Conservation (phyloP, 2,113 vertebrate genomes). For the Pedionomus torquatus region DNA sequence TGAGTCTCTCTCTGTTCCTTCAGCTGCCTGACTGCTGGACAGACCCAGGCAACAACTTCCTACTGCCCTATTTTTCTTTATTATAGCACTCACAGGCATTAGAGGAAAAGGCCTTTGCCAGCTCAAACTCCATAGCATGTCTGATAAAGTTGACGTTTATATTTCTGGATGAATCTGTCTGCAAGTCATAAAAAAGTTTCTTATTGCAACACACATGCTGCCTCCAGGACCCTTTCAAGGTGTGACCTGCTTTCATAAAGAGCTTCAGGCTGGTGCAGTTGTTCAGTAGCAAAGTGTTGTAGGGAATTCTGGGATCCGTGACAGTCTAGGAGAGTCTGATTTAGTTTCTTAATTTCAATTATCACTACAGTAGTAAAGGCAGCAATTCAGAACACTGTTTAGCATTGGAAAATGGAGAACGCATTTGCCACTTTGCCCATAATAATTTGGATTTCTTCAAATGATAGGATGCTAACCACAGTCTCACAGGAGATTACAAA, state of each 20-base stretch:
- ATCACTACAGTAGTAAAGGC: neutral
- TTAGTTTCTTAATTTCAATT: slow-evolving; percentile 17
- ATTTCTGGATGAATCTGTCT: neutral
- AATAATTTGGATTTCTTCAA: neutral
- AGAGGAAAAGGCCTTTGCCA: neutral
- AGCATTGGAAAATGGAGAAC: neutral
- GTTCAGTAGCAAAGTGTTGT: neutral
- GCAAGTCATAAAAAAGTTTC: neutral
- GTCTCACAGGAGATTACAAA: neutral
- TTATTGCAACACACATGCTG: neutral
- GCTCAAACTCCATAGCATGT: neutral
- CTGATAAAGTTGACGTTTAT: neutral
- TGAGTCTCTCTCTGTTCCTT: neutral
- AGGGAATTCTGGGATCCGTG: neutral
- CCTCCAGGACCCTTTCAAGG: neutral
- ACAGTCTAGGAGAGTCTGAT: neutral
- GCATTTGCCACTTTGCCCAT: neutral
- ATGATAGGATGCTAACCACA: neutral
- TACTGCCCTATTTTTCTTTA: neutral
- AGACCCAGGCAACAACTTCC: neutral
- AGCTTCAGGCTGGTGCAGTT: neutral
- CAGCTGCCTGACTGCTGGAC: neutral
- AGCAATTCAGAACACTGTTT: neutral
- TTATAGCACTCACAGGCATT: neutral
- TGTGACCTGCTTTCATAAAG: neutral